Evolutionary conservation across 2,113 vertebrate species (phyloP), one percentile per base, ranked within the genome.

Genomic region (Psittacula cyanocephala): DNA sequence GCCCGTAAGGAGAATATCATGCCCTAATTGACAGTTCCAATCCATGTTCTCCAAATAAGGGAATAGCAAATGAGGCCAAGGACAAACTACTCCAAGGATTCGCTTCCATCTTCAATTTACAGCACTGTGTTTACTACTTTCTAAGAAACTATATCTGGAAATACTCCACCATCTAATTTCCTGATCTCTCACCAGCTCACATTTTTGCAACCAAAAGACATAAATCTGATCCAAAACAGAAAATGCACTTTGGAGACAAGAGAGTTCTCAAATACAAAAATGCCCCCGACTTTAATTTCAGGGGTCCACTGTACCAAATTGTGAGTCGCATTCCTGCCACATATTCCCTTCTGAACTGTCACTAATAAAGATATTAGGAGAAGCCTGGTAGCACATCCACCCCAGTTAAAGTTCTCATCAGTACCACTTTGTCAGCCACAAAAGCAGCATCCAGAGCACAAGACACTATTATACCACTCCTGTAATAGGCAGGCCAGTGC

Each of bases 11-110:
- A 96, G 62, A 95, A 93, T 72, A 84, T 15, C 55, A 77, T 93
- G 88, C 49, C 92, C 93, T 97, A 96, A 95, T n/a, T 96, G 77
- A 90, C 89, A 83, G 80, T 39, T 93, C 79, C 76, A 84, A 95
- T 94, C 93, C 88, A 91, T 25, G 5, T 47, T 92, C 89, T 95
- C 72, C 80, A 91, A 86, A 74, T 77, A 85, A 88, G 64, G 39
- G 81, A 91, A 67, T 7, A 82, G 52, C 44, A 91, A 96, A 95
- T 24, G 57, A 95, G 94, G 94, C 69, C 96, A 97, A 96, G 96
- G 94, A 76, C 86, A 94, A 93, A 89, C 67, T 77, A 95, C 53
- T n/a, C 79, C 41, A 62, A 92, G 35, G n/a, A 89, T 92, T 59
- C 1, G 1, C 13, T 75, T 86, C 35, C 27, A 81, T 37, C 82